These are phyloP conservation scores for Acrocyrtus sp. DNA, from an alignment of 2,888 invertebrate genomes.

Conservation along the genomic window DNA sequence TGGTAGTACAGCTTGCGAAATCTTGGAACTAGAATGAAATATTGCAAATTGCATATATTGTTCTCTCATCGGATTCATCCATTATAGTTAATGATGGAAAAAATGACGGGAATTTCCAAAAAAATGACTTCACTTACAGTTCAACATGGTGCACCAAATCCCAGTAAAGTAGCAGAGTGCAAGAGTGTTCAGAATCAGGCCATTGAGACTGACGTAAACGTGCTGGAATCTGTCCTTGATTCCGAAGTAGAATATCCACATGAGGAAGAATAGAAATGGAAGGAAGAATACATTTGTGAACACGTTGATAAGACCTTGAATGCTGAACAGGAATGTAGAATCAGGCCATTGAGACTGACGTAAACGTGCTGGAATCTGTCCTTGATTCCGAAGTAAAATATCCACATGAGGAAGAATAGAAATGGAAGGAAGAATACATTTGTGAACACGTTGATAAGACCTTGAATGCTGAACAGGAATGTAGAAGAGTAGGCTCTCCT, in stretches of 20 bases:
- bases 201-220: conserved; percentile 77
- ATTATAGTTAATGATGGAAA: background rate
- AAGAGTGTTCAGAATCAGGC: conserved; percentile 77
- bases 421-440: conserved; percentile 75
- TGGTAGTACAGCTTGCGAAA: conserved; percentile 88
- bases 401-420: conserved; percentile 80
- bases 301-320: conserved; percentile 79
- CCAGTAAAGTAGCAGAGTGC: conserved; percentile 76
- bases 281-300: conserved; percentile 77
- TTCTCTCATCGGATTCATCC: background rate
- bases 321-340: conserved; percentile 83
- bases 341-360: conserved; percentile 76
- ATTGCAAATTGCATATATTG: background rate
- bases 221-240: conserved; percentile 69
- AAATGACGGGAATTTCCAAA: too few species aligned
- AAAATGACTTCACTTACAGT: conserved; percentile 79
- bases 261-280: conserved; percentile 77
- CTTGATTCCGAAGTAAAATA: conserved; percentile 75
- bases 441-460: conserved; percentile 80
- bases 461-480: conserved; percentile 80
- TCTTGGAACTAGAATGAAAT: conserved; percentile 63
- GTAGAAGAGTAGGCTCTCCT: conserved; percentile 83
- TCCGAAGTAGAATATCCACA: conserved; percentile 82
- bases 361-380: conserved; percentile 73
- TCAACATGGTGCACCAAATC: conserved; percentile 75